Evolutionary conservation across 2,797 vertebrate genomes (phyloP).

Genomic region (Mionectes olivaceus): DNA sequence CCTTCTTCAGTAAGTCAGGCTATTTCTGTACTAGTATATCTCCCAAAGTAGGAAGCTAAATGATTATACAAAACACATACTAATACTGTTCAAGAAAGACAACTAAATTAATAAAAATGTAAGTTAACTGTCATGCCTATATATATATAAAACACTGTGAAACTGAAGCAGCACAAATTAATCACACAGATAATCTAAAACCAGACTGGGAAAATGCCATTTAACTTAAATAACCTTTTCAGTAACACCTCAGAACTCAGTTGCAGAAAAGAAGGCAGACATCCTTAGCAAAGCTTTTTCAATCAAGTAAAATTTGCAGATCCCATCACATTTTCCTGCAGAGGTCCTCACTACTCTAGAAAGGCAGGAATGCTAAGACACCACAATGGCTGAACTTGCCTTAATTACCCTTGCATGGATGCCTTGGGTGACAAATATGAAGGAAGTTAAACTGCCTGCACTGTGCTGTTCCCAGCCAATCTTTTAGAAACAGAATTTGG

Average conservation of each 20-base stretch:
- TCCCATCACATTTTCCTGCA: neutral
- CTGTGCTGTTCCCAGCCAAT: neutral
- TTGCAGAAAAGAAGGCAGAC: neutral
- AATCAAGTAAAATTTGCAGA: neutral
- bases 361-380: neutral
- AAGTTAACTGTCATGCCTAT: neutral
- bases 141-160: neutral
- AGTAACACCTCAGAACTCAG: neutral
- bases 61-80: neutral
- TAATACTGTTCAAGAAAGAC: neutral
- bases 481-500: neutral
- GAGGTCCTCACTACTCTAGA: neutral
- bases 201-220: neutral
- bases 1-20: neutral
- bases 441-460: neutral
- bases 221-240: neutral
- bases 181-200: neutral
- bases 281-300: neutral
- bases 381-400: neutral
- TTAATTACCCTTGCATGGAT: neutral
- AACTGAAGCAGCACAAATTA: neutral
- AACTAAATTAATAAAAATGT: neutral
- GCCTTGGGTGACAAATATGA: neutral
- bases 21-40: neutral
- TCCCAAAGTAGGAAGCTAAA: neutral